Base-by-base conservation (phyloP, 2,888 invertebrate genomes). In the Apocheima hispidaria region DNA sequence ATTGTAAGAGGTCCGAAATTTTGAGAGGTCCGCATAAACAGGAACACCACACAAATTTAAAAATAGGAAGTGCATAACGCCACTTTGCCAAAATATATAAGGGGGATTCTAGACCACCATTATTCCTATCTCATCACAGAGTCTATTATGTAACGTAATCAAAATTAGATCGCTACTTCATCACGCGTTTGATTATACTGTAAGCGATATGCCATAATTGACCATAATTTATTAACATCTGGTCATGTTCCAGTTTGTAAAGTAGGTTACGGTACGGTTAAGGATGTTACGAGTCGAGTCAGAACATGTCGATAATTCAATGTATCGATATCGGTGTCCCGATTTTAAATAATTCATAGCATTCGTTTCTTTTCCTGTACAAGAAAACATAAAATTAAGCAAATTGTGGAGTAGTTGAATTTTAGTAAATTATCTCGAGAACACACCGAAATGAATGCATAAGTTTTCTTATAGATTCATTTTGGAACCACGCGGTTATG, bases 171-270 rank as follows among this genome's bases (percentile, higher is more conserved):
- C 51, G 40, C 41, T 21, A 43, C 43, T 44, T 51, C 38, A 38
- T 46, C 44, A n/a, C 30, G 10, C 33, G 38, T 41, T 53, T 60
- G 35, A 49, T 53, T 53, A 53, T 48, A 53, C 40, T 33, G 36
- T 38, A 43, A 60, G 16, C 43, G 50, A 55, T 50, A 30, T 10
- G 18, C 50, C 44, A 50, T 43, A 60, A 60, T 60, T 50, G 36
- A 33, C 20, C 28, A 35, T 60, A 55, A 51, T 60, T 50, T 60
- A 54, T 60, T 41, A 50, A 38, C 50, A 30, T 36, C 60, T 60
- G 50, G 36, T 55, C 33, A 6, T 33, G 55, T 14, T 51, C 55
- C 38, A 60, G 38, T 55, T 55, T 23, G 23, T 16, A 35, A 60
- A 51, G 55, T 51, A 55, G 60, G 55, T 4, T 55, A 50, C 10